Conservation (phyloP, 2,113 vertebrate species). For the Peromyscus polionotus region DNA sequence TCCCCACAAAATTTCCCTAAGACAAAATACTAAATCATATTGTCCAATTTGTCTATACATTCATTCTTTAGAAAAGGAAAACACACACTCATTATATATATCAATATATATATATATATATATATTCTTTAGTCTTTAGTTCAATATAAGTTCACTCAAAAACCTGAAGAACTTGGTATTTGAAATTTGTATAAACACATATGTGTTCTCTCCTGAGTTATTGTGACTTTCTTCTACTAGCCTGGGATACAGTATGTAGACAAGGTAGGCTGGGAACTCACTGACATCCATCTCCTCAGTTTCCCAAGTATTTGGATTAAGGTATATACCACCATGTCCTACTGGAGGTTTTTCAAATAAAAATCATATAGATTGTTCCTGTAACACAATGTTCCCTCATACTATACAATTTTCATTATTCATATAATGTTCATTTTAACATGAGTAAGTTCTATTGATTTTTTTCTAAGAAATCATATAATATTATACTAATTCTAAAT, state of each 20-base stretch:
- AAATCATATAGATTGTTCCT: background rate
- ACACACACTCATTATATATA: no score
- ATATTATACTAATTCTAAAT: background rate
- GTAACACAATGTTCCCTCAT: accelerated
- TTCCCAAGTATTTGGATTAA: background rate
- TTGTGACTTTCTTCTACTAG: background rate
- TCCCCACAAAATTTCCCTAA: background rate
- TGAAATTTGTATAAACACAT: background rate
- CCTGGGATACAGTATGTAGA: background rate
- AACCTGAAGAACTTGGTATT: background rate
- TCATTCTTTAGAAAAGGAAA: background rate
- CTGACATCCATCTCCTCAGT: background rate
- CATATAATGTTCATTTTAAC: background rate
- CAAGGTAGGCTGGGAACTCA: no score
- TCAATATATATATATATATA: background rate
- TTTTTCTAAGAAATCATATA: background rate
- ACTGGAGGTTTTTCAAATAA: background rate
- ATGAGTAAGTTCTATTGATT: background rate
- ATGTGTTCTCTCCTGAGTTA: background rate
- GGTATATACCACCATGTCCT: background rate
- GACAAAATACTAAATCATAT: background rate
- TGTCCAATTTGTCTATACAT: background rate
- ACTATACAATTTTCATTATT: background rate
- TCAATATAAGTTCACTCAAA: background rate
- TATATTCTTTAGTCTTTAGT: background rate